Base-by-base conservation (phyloP, 2,113 vertebrate species). In the Python bivittatus region DNA sequence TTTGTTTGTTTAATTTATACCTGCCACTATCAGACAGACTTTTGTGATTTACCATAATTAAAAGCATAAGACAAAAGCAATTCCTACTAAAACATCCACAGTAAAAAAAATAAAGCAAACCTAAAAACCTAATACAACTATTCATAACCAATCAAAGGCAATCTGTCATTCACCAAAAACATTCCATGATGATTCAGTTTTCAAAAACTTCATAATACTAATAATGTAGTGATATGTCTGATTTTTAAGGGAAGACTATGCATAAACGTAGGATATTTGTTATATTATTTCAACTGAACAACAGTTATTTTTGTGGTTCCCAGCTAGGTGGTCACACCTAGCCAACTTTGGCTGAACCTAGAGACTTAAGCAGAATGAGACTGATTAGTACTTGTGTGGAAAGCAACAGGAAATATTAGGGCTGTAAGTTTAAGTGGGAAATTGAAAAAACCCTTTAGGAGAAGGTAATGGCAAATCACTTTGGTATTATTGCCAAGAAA, bases 351-450 rank as follows among this genome's bases (percentile, higher is more conserved):
- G 12, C 27, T 64, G 61, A 64, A 64, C 27, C 11, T 64, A 29
- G 11, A n/a, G 27, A 64, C 27, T 64, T 64, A n/a, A 64, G n/a
- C 29, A n/a, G n/a, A 64, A 11, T 64, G 27, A 64, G 3, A 64
- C 27, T 64, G 29, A 64, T 64, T 64, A 64, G 61, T 64, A 64
- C 10, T 29, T n/a, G 61, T n/a, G n/a, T 64, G 13, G 61, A 64
- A n/a, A 64, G 13, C 27, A 64, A 60, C 0, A 15, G 52, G n/a
- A 91, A 91, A 90, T 95, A 68, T 93, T 72, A 52, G 7, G 0
- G 20, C 92, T 72, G 0, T 0, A 90, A n/a, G 17, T 54, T 94
- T 48, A 33, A 48, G 54, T 95, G 91, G 89, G 93, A 96, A 95
- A 93, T 17, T 86, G 68, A n/a, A n/a, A n/a, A n/a, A n/a, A n/a